Conservation (phyloP, 2,113 vertebrate genomes). For the Calyptomena viridis region DNA sequence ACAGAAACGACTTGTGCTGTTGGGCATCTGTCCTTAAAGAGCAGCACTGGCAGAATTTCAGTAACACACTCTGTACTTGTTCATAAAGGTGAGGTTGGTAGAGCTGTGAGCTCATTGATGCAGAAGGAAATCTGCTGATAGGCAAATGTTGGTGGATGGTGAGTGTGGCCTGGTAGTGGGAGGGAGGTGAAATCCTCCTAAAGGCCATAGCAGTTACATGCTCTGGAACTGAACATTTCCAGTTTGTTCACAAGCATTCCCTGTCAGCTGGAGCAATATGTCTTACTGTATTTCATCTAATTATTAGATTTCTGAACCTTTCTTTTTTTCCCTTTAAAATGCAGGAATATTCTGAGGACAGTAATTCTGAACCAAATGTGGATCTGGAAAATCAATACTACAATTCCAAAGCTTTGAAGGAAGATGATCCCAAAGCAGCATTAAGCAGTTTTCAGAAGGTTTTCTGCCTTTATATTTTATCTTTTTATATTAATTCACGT, state of each 20-base stretch:
- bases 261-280: background rate
- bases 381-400: conserved; percentile 99
- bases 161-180: background rate
- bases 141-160: background rate
- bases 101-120: background rate
- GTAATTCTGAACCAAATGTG: conserved; percentile 98
- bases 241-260: background rate
- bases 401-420: conserved; percentile 99
- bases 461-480: background rate
- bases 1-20: background rate
- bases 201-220: background rate
- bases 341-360: conserved; percentile 98
- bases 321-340: background rate
- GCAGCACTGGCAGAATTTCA: background rate
- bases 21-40: background rate
- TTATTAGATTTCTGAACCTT: background rate
- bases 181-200: accelerated
- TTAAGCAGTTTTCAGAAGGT: conserved; percentile 99
- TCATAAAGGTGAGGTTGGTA: background rate
- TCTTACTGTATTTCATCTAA: background rate
- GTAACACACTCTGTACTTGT: background rate
- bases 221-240: background rate
- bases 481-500: background rate
- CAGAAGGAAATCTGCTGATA: background rate
- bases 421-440: conserved; percentile 98